Evolutionary conservation across 2,113 vertebrate genomes (phyloP).

Genomic region (Macaca mulatta): DNA sequence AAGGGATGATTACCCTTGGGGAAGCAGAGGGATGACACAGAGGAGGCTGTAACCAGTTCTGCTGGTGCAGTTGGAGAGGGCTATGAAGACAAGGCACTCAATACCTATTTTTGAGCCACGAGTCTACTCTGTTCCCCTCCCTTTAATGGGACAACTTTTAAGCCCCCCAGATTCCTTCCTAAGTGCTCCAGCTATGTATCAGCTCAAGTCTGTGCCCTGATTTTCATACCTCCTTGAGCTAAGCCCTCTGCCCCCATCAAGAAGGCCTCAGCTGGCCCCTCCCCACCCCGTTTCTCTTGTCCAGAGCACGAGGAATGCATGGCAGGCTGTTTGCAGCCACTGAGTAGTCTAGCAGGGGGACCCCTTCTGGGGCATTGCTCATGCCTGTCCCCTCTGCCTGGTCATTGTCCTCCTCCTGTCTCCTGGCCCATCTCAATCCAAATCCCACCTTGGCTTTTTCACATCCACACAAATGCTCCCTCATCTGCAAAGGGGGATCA

Average conservation of each 20-base stretch:
- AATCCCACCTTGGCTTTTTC: neutral
- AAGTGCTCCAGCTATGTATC: neutral
- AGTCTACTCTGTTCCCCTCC: neutral
- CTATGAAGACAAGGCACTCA: neutral
- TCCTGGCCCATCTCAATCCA: neutral
- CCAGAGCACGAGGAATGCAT: rapidly evolving
- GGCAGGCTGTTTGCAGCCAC: neutral
- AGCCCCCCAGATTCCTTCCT: rapidly evolving
- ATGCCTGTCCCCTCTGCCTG: neutral
- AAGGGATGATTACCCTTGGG: neutral
- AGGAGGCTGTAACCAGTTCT: neutral
- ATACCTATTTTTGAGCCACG: neutral
- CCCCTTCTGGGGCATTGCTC: neutral
- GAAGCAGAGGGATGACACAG: neutral
- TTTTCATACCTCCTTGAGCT: neutral
- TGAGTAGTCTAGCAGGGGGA: neutral
- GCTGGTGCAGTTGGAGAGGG: neutral
- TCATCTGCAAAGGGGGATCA: neutral
- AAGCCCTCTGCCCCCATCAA: neutral
- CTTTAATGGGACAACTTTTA: neutral
- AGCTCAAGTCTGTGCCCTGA: neutral
- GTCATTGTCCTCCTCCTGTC: neutral
- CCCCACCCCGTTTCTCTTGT: neutral
- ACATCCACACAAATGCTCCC: rapidly evolving
- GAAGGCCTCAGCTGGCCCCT: neutral